Base-by-base conservation (phyloP, 2,797 vertebrate species). In the Protonibea diacanthus region DNA sequence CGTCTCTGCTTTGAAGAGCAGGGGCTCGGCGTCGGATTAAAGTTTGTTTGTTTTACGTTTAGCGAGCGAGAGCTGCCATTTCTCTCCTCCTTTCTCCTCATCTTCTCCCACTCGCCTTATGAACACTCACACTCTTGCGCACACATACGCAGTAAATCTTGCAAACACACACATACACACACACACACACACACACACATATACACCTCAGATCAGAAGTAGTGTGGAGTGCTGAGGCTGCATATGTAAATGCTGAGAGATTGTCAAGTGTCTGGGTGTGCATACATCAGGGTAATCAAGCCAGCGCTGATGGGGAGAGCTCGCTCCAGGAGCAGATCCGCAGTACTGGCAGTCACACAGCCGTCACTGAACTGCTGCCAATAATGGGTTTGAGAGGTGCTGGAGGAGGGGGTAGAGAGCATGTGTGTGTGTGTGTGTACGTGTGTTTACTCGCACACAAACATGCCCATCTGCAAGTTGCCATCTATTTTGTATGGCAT, bases 21-120 rank as follows among this genome's bases (percentile, higher is more conserved):
- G 92, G 71, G 88, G 82, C 93, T 92, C 92, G 84, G 90, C 90
- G 68, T 86, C 83, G 83, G 93, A 94, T 95, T 94, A 93, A 93
- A 94, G 92, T 92, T 95, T 94, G 93, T 95, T 95, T 95, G 93
- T 95, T 95, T 95, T 94, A 94, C 92, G 91, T 95, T 94, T 95
- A 95, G 93, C 88, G 87, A 94, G 92, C 87, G 88, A 92, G 91
- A 90, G 91, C 89, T 93, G 94, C 92, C 92, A 90, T 92, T 93
- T 83, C 91, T 92, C 88, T 87, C 79, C 86, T 85, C 82, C 80
- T 80, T 86, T 75, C 88, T 83, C 87, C 81, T 83, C 86, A 40
- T 87, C 90, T 82, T 86, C 89, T 90, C 88, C 89, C 85, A 62
- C 86, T 92, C 77, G 62, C 85, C 80, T 83, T 44, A 63, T 23